Conservation (phyloP, 2,113 vertebrate genomes). For the Pachypanchax playfairii region DNA sequence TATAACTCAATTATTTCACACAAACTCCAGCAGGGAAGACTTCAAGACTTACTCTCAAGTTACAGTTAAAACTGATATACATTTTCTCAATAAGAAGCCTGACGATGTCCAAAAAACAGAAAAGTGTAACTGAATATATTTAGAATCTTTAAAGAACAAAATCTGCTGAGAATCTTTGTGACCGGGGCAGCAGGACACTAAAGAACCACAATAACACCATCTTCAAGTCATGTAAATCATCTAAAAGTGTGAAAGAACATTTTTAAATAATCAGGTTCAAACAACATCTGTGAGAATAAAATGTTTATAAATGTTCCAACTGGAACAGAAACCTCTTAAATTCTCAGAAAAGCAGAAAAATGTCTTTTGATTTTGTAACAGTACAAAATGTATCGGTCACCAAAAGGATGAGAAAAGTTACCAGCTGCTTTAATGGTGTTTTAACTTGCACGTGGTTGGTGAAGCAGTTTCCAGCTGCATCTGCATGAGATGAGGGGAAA, state of each 20-base stretch:
- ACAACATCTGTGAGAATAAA: no score
- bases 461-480: no score
- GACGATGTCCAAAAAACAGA: neutral
- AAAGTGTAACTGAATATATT: neutral
- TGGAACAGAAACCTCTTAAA: neutral
- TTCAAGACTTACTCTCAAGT: constrained; percentile 24
- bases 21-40: constrained; percentile 36
- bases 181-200: neutral
- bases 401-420: neutral
- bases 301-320: neutral
- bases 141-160: neutral
- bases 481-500: neutral
- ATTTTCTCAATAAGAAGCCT: neutral
- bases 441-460: no score
- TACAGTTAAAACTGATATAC: constrained; percentile 19
- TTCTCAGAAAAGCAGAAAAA: no score
- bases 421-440: neutral
- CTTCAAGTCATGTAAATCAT: neutral
- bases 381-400: neutral
- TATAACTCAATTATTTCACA: constrained; percentile 26
- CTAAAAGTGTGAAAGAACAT: neutral
- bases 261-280: neutral
- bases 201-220: neutral
- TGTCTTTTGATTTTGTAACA: neutral
- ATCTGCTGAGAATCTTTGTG: neutral